These are phyloP conservation scores for Drosophila mimetica DNA, from an alignment of 2,888 invertebrate species.

Conservation along the genomic window DNA sequence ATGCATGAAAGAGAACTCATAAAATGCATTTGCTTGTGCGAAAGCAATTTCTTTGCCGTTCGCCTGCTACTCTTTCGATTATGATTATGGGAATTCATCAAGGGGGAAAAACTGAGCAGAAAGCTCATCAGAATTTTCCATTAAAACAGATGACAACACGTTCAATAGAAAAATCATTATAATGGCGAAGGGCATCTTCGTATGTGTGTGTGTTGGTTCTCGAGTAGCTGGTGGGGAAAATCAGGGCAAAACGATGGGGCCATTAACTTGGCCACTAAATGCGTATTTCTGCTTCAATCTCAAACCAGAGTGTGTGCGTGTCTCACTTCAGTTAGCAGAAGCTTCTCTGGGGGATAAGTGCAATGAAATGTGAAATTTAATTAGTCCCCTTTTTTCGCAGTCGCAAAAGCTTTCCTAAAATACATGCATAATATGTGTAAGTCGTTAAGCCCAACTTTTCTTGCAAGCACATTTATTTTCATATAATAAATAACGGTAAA, in stretches of 20 bases:
- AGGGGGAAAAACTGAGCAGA: slow-evolving; percentile 23
- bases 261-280: slow-evolving; percentile 63
- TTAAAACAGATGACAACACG: slow-evolving; percentile 73
- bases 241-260: slow-evolving; percentile 56
- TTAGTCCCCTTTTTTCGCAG: slow-evolving; percentile 52
- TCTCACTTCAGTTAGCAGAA: slow-evolving; percentile 4
- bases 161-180: slow-evolving; percentile 63
- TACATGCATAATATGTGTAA: neutral
- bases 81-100: slow-evolving; percentile 45
- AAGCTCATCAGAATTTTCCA: slow-evolving; percentile 70
- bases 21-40: slow-evolving; percentile 66
- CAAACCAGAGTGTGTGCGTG: slow-evolving; percentile 20
- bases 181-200: slow-evolving; percentile 11
- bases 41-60: slow-evolving; percentile 10
- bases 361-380: slow-evolving; percentile 71
- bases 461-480: neutral
- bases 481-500: neutral
- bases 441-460: neutral
- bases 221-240: slow-evolving; percentile 34
- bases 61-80: slow-evolving; percentile 27
- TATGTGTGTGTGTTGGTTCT: slow-evolving; percentile 13
- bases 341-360: slow-evolving; percentile 19
- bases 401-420: neutral
- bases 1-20: slow-evolving; percentile 56
- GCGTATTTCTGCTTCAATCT: slow-evolving; percentile 44